phyloP scores from a whole-genome alignment of 2,113 vertebrate species.

The Mustela nigripes region DNA sequence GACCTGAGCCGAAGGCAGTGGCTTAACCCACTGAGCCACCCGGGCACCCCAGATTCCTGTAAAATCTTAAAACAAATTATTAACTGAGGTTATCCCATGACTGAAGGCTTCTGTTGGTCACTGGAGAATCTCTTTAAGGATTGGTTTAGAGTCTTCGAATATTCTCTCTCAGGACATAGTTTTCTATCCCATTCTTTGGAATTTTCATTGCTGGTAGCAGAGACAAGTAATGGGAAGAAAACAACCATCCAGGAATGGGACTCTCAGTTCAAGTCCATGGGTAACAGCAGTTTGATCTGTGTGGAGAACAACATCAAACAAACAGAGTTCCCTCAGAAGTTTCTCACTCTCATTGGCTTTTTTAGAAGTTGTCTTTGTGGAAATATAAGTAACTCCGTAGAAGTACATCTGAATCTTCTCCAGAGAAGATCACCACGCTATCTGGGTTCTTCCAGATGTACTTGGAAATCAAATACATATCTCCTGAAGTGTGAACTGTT shows the following conservation, averaged over 20 bases:
- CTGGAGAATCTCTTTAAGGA: conserved; percentile 94
- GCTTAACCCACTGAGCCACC: too few species aligned
- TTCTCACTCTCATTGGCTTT: conserved; percentile 91
- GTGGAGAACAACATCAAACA: conserved; percentile 92
- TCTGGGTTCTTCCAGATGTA: conserved; percentile 93
- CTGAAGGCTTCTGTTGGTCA: conserved; percentile 94
- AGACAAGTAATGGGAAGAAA: conserved; percentile 94
- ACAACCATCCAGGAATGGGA: conserved; percentile 94
- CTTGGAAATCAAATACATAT: conserved; percentile 93
- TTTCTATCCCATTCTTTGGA: conserved; percentile 94
- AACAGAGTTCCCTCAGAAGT: conserved; percentile 92
- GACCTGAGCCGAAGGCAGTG: too few species aligned
- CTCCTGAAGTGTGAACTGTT: conserved; percentile 91
- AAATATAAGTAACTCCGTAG: conserved; percentile 95
- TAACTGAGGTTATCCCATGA: conserved; percentile 91
- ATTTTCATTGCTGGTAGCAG: conserved; percentile 91
- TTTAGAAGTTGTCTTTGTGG: conserved; percentile 92
- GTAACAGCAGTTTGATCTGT: conserved; percentile 93
- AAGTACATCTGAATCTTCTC: conserved; percentile 93
- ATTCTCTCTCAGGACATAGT: conserved; percentile 91
- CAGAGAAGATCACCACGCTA: conserved; percentile 94
- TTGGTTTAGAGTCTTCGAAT: conserved; percentile 90
- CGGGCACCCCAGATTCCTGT: conserved; percentile 86
- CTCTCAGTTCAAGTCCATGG: conserved; percentile 93
- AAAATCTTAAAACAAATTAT: conserved; percentile 93